A percentile compares a stretch with the other conserved stretches of the same genome.
phyloP scores from a whole-genome alignment of 2,113 vertebrate species.

The Irena cyanogastra region DNA sequence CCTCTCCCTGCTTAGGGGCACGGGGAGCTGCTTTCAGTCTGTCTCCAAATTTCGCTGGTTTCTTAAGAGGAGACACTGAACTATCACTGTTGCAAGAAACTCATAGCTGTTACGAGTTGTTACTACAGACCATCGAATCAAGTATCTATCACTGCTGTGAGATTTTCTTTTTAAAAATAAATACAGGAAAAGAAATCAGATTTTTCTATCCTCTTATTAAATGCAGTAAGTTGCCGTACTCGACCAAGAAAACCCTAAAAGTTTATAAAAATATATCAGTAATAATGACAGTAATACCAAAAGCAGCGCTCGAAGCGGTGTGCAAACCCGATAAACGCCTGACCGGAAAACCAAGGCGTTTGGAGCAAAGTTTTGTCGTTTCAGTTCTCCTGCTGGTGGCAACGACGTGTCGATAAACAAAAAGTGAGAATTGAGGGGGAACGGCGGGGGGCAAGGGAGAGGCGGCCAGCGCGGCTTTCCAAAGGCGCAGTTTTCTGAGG shows the following conservation, averaged over 20 bases:
- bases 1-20: background rate
- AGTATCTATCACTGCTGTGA: background rate
- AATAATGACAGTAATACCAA: background rate
- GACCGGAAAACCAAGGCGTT: background rate
- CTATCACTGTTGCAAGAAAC: background rate
- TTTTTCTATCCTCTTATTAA: background rate
- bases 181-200: background rate
- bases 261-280: background rate
- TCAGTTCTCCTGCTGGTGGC: background rate
- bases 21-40: background rate
- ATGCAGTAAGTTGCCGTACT: background rate
- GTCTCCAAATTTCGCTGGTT: background rate
- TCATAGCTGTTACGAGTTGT: background rate
- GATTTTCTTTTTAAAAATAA: background rate
- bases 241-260: background rate
- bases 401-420: background rate
- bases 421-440: background rate
- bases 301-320: background rate
- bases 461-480: background rate
- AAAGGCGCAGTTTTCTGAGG: conserved; percentile 7
- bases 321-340: background rate
- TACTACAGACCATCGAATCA: background rate
- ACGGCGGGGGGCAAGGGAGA: background rate
- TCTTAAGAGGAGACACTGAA: background rate
- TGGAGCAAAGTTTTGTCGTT: background rate